These are phyloP conservation scores for Phaenicophaeus curvirostris DNA, from an alignment of 2,797 vertebrate species.

Conservation along the genomic window DNA sequence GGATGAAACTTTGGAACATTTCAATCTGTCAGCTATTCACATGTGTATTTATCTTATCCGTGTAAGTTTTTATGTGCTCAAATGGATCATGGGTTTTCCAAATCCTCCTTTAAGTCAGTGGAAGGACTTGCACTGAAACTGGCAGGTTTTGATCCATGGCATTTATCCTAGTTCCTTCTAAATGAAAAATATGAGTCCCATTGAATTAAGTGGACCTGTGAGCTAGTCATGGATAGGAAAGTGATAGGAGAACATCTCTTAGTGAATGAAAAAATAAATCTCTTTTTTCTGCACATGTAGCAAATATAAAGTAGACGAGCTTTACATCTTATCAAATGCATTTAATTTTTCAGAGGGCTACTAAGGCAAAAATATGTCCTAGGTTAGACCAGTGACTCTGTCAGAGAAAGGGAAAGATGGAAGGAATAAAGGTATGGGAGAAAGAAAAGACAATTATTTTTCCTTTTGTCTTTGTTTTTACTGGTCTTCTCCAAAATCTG, in stretches of 20 bases:
- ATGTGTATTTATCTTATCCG: neutral
- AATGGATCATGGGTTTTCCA: neutral
- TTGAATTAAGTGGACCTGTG: neutral
- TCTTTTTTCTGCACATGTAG: neutral
- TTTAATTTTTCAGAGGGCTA: conserved; percentile 1
- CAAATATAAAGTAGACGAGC: neutral
- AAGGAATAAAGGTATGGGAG: neutral
- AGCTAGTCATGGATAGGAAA: neutral
- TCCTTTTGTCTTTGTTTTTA: neutral
- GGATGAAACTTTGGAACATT: neutral
- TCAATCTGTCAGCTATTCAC: conserved; percentile 1
- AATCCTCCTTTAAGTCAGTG: neutral
- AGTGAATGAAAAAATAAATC: neutral
- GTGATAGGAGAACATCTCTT: neutral
- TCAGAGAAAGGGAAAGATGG: neutral
- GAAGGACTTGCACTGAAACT: neutral
- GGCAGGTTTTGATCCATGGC: neutral
- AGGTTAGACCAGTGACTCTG: neutral
- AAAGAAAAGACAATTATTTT: neutral
- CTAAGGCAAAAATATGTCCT: neutral
- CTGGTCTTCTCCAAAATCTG: neutral
- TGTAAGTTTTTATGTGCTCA: neutral
- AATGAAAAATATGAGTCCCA: neutral
- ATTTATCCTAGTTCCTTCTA: neutral
- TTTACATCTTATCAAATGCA: neutral